These are phyloP conservation scores for Neofelis nebulosa DNA, from an alignment of 2,113 vertebrate genomes.

Conservation along the genomic window DNA sequence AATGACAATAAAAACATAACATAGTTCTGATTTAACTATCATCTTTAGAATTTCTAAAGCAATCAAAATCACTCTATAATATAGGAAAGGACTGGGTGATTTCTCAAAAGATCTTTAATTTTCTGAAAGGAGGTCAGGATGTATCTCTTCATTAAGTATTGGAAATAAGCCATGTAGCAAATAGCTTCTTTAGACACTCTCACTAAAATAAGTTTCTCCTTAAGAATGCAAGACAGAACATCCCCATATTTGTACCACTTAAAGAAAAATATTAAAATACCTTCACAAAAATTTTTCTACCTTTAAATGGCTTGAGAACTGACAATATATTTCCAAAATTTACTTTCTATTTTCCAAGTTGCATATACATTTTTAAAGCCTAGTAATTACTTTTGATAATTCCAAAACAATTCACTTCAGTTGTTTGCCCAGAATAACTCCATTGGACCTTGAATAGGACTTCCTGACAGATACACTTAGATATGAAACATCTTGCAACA, in stretches of 20 bases:
- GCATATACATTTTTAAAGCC: conserved; percentile 29
- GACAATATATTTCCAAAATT: conserved; percentile 49
- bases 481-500: conserved; percentile 72
- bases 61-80: neutral
- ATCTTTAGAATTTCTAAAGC: conserved; percentile 57
- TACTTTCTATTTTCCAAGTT: conserved; percentile 46
- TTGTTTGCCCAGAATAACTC: conserved; percentile 68
- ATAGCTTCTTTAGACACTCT: neutral
- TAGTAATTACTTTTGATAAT: conserved; percentile 73
- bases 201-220: conserved; percentile 19
- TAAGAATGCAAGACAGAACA: conserved; percentile 1
- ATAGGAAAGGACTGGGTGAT: neutral
- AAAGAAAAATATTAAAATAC: conserved; percentile 56
- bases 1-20: conserved; percentile 56
- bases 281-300: conserved; percentile 16
- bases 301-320: neutral
- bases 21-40: conserved; percentile 68
- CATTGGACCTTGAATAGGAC: conserved; percentile 65
- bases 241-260: conserved; percentile 12
- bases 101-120: conserved; percentile 31
- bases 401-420: conserved; percentile 73
- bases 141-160: conserved; percentile 25
- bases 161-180: neutral
- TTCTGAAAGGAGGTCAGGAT: neutral
- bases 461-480: conserved; percentile 77